phyloP scores from a whole-genome alignment of 92 coral and sea anemone species.

The Porites cylindrica region DNA sequence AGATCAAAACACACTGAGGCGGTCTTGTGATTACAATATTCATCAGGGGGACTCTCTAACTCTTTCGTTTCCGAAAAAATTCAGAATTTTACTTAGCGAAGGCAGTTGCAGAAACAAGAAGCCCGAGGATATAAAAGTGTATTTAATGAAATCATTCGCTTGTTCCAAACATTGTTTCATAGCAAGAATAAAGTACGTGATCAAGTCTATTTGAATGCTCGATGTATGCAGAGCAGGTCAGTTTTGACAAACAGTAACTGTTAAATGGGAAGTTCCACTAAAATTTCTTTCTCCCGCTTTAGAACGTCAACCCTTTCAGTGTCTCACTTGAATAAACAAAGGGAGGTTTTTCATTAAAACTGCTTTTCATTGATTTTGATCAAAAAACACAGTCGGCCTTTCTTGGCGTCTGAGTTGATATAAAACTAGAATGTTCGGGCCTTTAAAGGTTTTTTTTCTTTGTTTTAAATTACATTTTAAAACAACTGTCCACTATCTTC shows the following conservation, averaged over 20 bases:
- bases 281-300: neutral
- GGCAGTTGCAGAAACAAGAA: neutral
- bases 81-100: neutral
- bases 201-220: neutral
- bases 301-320: neutral
- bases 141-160: neutral
- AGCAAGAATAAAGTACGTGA: neutral
- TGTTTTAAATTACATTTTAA: too few species aligned
- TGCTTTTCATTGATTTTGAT: neutral
- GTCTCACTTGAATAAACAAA: neutral
- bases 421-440: too few species aligned
- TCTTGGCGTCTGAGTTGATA: neutral
- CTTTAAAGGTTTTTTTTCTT: too few species aligned
- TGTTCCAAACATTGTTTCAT: neutral
- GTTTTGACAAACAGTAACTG: neutral
- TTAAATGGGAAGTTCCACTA: constrained; percentile 7
- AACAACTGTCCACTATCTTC: too few species aligned
- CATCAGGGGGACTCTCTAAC: too few species aligned
- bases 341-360: neutral
- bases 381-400: neutral
- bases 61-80: too few species aligned
- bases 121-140: too few species aligned
- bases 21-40: neutral
- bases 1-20: neutral
- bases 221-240: neutral